Evolutionary conservation across 2,113 vertebrate species (phyloP).

Genomic region (Rutilus rutilus): DNA sequence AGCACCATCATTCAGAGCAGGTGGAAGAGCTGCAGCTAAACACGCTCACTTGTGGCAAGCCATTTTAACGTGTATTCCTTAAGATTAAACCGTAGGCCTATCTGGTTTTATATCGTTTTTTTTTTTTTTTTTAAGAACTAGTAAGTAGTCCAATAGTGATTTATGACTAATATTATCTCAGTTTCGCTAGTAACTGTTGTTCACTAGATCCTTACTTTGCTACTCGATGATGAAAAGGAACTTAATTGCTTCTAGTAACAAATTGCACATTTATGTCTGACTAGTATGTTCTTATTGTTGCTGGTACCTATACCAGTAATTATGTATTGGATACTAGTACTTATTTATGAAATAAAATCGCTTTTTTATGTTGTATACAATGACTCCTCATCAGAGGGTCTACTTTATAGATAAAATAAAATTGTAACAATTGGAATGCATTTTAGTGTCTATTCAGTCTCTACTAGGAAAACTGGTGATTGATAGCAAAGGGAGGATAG

Average conservation of each 20-base stretch:
- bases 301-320: not conserved
- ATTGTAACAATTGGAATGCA: not conserved
- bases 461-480: not conserved
- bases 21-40: slow-evolving; percentile 25
- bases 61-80: not conserved
- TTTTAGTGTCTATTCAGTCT: not conserved
- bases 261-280: not conserved
- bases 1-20: slow-evolving; percentile 33
- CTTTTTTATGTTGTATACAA: not conserved
- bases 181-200: not conserved
- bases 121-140: not conserved
- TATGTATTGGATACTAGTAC: not conserved
- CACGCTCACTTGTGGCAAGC: slow-evolving; percentile 27
- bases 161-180: not conserved
- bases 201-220: not conserved
- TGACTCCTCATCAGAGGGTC: not conserved
- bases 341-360: not conserved
- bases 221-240: not conserved
- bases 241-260: not conserved
- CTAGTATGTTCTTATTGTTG: not conserved
- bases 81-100: not conserved
- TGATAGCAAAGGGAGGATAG: not conserved
- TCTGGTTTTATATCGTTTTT: not conserved
- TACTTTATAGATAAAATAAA: not conserved
- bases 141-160: not conserved